phyloP scores from a whole-genome alignment of 2,888 invertebrate genomes.

The Diogma glabrata region DNA sequence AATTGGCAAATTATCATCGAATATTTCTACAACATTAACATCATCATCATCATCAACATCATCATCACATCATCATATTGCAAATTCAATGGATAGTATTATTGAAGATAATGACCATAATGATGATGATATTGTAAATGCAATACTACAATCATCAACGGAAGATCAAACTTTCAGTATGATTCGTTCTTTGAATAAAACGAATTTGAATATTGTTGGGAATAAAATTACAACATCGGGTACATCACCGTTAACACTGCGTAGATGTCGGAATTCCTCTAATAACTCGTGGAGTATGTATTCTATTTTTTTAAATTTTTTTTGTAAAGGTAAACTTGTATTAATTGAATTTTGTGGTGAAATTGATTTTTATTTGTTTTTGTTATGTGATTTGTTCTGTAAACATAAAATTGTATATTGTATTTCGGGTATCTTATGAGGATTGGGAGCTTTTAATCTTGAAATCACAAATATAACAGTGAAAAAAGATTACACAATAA shows the following conservation, averaged over 20 bases:
- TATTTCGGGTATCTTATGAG: too few species aligned
- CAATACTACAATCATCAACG: conserved; percentile 8
- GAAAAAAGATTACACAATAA: too few species aligned
- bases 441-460: too few species aligned
- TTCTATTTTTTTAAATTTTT: conserved; percentile 11
- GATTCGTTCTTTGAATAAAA: conserved; percentile 2
- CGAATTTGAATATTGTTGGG: not conserved
- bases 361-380: too few species aligned
- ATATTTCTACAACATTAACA: conserved; percentile 7
- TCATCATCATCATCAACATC: conserved; percentile 4
- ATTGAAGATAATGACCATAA: conserved; percentile 10
- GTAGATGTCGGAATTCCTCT: conserved; percentile 13
- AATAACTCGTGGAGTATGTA: conserved; percentile 18
- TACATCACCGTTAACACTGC: conserved; percentile 11
- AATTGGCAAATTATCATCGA: conserved; percentile 7
- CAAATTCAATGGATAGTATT: conserved; percentile 15
- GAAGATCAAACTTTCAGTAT: conserved; percentile 5
- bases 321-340: too few species aligned
- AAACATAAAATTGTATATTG: too few species aligned
- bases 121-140: conserved; percentile 2
- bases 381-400: too few species aligned
- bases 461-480: too few species aligned
- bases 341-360: too few species aligned
- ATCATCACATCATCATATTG: conserved; percentile 5
- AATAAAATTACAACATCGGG: conserved; percentile 11